Conservation (phyloP, 2,113 vertebrate species). For the Coracopsis vasa region DNA sequence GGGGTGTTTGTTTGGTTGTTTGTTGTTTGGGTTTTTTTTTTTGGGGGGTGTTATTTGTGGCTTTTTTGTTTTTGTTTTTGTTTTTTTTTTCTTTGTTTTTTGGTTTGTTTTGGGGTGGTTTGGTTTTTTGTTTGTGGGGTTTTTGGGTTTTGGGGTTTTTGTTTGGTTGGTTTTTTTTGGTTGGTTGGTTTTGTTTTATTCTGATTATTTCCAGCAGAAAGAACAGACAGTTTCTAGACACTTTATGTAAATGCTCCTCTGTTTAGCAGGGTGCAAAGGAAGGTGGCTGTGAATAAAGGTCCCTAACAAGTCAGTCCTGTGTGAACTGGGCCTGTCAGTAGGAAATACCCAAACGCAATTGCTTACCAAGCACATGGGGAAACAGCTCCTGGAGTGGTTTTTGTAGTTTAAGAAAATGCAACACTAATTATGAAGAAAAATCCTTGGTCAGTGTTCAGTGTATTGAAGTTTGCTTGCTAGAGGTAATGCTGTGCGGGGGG, state of each 20-base stretch:
- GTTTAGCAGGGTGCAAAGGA: background rate
- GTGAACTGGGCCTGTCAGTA: background rate
- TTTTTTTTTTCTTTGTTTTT: background rate
- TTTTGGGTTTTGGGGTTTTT: too few species aligned
- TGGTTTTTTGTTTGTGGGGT: too few species aligned
- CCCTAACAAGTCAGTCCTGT: background rate
- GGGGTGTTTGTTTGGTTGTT: background rate
- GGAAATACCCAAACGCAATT: rapidly evolving
- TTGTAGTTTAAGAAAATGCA: background rate
- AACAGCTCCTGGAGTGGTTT: background rate
- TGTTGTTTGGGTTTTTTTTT: too few species aligned
- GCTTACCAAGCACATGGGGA: rapidly evolving
- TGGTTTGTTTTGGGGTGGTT: too few species aligned
- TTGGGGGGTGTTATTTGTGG: too few species aligned
- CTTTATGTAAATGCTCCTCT: background rate
- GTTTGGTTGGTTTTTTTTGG: background rate
- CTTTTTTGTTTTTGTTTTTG: background rate
- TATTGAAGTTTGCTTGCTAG: background rate
- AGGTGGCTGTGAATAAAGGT: background rate
- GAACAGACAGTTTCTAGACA: background rate
- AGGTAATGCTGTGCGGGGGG: background rate
- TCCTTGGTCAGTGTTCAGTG: background rate
- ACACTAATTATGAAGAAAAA: background rate
- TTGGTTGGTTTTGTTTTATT: background rate
- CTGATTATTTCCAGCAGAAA: background rate